phyloP scores from a whole-genome alignment of 2,797 vertebrate genomes.

The Gymnothorax reevesii region DNA sequence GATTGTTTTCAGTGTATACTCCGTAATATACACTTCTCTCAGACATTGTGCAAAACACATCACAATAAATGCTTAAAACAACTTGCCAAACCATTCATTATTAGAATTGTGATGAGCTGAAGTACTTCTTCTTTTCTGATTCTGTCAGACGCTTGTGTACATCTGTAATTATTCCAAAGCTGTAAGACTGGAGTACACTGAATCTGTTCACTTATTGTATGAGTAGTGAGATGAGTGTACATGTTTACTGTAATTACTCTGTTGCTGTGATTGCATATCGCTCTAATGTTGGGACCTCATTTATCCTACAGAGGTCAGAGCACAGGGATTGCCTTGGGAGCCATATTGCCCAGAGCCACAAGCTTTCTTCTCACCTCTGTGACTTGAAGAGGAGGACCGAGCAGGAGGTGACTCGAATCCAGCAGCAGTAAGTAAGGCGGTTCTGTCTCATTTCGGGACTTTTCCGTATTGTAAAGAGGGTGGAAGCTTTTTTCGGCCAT shows the following conservation, averaged over 20 bases:
- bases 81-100: not conserved
- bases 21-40: not conserved
- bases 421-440: slow-evolving; percentile 33
- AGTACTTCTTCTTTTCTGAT: not conserved
- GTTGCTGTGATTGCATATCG: not conserved
- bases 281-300: not conserved
- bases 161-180: not conserved
- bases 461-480: not conserved
- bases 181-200: not conserved
- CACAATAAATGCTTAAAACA: not conserved
- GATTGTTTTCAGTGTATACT: not conserved
- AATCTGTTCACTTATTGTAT: not conserved
- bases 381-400: slow-evolving; percentile 62
- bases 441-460: not conserved
- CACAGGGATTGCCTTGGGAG: slow-evolving; percentile 36
- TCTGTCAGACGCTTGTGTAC: not conserved
- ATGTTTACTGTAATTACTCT: not conserved
- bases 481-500: not conserved
- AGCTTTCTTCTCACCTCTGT: slow-evolving; percentile 58
- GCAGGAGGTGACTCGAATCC: slow-evolving; percentile 59
- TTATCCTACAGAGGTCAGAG: slow-evolving; percentile 42
- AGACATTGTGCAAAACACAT: not conserved
- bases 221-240: not conserved
- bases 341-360: slow-evolving; percentile 48
- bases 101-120: not conserved